Conservation (phyloP, 2,113 vertebrate species). For the Cnemophilus loriae region DNA sequence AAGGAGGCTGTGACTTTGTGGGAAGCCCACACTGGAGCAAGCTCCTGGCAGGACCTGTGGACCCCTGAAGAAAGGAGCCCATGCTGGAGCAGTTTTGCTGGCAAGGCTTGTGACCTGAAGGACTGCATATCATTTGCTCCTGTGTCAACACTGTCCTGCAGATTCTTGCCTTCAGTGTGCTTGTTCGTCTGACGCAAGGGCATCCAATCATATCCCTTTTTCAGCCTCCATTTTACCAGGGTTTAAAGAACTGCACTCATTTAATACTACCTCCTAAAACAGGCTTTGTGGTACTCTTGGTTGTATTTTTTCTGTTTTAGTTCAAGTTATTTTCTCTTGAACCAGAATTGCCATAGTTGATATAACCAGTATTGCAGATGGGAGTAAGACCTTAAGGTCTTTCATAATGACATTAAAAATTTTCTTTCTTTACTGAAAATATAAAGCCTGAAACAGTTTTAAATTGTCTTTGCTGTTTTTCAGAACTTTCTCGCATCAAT, state of each 20-base stretch:
- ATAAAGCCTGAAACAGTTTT: not conserved
- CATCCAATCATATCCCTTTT: not conserved
- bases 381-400: not conserved
- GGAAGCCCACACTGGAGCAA: not conserved
- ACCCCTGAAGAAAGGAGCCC: fast-evolving
- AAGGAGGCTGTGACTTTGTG: not conserved
- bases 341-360: not conserved
- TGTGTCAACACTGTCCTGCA: not conserved
- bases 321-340: not conserved
- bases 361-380: not conserved
- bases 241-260: not conserved
- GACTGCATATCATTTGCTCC: not conserved
- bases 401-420: not conserved
- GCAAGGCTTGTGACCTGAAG: not conserved
- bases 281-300: not conserved
- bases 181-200: not conserved
- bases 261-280: not conserved
- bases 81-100: not conserved
- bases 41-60: not conserved
- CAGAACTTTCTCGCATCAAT: not conserved
- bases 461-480: not conserved
- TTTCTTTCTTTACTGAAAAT: not conserved
- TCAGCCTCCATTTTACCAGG: not conserved
- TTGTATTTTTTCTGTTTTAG: not conserved
- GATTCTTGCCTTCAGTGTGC: not conserved